Conservation (phyloP, 2,113 vertebrate genomes). For the Lophius piscatorius region DNA sequence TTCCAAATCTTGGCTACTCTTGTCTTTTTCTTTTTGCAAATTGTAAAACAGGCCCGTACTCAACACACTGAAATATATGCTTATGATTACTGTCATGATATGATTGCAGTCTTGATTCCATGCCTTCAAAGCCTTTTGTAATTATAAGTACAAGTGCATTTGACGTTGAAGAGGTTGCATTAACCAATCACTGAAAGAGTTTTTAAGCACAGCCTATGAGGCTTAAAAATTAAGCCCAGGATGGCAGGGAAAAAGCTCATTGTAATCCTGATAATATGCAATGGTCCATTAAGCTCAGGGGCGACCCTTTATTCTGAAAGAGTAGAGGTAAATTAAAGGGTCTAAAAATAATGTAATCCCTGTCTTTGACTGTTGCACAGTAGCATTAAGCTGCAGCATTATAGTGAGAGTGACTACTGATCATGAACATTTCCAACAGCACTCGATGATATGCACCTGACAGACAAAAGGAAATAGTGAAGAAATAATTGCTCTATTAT, state of each 20-base stretch:
- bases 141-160: conserved; percentile 52
- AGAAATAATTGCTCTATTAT: conserved; percentile 37
- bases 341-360: conserved; percentile 74
- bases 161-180: conserved; percentile 26
- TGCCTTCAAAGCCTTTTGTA: conserved; percentile 14
- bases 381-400: conserved; percentile 43
- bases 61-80: no score
- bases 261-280: conserved; percentile 76
- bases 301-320: conserved; percentile 65
- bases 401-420: conserved; percentile 53
- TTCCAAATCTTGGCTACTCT: no score
- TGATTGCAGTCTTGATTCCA: conserved; percentile 6
- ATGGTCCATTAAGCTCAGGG: conserved; percentile 70
- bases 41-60: no score
- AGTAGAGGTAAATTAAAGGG: conserved; percentile 70
- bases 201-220: conserved; percentile 56
- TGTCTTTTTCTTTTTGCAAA: no score
- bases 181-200: conserved; percentile 46
- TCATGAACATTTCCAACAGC: conserved; percentile 25
- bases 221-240: conserved; percentile 60
- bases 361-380: conserved; percentile 48
- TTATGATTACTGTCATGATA: conserved; percentile 24
- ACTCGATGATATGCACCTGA: conserved; percentile 28
- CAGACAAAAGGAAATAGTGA: conserved; percentile 19
- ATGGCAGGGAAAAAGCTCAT: conserved; percentile 62